These are phyloP conservation scores for Megaustenia siamemsis DNA, from an alignment of 2,888 invertebrate species.

Conservation along the genomic window DNA sequence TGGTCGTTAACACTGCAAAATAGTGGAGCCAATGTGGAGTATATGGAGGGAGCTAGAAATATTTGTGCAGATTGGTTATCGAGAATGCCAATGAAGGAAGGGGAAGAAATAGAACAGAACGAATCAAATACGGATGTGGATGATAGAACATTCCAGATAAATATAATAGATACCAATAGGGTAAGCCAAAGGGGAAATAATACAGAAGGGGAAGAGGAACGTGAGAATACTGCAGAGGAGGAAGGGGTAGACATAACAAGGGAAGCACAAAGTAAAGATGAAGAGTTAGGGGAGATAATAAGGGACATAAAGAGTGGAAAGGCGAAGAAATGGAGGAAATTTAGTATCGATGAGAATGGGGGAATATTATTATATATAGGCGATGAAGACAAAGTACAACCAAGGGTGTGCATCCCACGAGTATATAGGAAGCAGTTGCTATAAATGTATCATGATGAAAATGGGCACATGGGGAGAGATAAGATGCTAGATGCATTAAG, in stretches of 20 bases:
- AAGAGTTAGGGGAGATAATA: not conserved
- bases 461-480: not conserved
- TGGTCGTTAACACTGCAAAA: too few species aligned
- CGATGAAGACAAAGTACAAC: too few species aligned
- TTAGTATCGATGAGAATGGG: not conserved
- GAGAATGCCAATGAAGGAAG: too few species aligned
- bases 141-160: too few species aligned
- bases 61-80: too few species aligned
- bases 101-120: conserved; percentile 2
- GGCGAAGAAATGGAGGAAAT: not conserved
- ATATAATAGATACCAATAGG: conserved; percentile 25
- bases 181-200: not conserved
- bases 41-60: too few species aligned
- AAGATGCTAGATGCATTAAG: not conserved
- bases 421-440: not conserved
- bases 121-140: too few species aligned
- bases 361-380: too few species aligned
- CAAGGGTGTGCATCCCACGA: too few species aligned
- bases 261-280: not conserved
- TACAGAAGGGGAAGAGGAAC: not conserved
- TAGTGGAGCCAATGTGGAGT: too few species aligned
- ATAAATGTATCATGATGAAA: not conserved
- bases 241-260: not conserved
- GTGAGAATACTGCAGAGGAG: not conserved
- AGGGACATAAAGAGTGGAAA: not conserved